Evolutionary conservation across 2,888 invertebrate species (phyloP).

Genomic region (Sphecodes monilicornis): DNA sequence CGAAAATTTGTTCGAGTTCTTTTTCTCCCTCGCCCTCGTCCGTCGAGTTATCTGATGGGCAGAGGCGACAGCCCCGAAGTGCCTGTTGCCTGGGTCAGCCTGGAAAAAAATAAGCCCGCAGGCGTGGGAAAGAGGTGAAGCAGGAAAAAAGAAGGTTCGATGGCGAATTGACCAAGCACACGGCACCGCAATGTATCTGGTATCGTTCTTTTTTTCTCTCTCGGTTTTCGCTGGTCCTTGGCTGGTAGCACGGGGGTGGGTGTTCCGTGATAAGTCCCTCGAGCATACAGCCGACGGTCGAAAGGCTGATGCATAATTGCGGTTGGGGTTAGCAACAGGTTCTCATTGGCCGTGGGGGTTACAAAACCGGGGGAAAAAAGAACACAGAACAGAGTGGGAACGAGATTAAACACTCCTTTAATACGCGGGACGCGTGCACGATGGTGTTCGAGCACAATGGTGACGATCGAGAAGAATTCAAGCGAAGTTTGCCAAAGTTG

Average conservation of each 20-base stretch:
- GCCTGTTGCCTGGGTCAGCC: not conserved
- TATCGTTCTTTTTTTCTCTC: constrained; percentile 6
- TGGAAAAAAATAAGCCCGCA: not conserved
- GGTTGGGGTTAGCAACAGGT: constrained; percentile 47
- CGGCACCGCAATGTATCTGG: constrained; percentile 10
- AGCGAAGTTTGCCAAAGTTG: not conserved
- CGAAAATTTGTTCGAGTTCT: constrained; percentile 3
- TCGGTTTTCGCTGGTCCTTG: constrained; percentile 14
- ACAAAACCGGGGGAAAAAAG: not conserved
- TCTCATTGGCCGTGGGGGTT: constrained; percentile 11
- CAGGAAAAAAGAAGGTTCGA: constrained; percentile 15
- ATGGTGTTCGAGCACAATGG: too few relatives aligned
- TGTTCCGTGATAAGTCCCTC: constrained; percentile 32
- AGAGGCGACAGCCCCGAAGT: not conserved
- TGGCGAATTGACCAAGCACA: not conserved
- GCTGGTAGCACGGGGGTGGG: constrained; percentile 8
- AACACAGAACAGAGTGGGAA: not conserved
- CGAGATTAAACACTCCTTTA: constrained; percentile 10
- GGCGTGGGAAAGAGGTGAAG: not conserved
- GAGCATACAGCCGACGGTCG: constrained; percentile 15
- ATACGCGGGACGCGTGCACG: not conserved
- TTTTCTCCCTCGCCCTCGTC: not conserved
- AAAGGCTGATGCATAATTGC: constrained; percentile 46
- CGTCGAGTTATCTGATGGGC: constrained; percentile 16
- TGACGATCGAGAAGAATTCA: not conserved